Evolutionary conservation across 2,797 vertebrate genomes (phyloP).

Genomic region (Threskiornis aethiopicus): DNA sequence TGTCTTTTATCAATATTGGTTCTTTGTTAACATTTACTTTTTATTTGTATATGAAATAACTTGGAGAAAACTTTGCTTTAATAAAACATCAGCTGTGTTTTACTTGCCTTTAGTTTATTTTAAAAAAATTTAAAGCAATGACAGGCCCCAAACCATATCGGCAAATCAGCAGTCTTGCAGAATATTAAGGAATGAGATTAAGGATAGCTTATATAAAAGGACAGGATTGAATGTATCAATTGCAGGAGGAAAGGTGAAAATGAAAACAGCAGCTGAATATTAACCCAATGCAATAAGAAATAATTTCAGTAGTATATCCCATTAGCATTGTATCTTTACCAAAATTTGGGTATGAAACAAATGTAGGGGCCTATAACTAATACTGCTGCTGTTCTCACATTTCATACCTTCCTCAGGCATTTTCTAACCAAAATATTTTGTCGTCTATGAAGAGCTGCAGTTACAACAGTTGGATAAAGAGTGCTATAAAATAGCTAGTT

Average conservation of each 20-base stretch:
- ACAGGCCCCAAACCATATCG: not conserved
- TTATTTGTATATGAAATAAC: not conserved
- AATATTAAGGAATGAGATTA: not conserved
- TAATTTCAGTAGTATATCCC: not conserved
- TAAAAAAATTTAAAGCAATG: not conserved
- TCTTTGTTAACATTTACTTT: not conserved
- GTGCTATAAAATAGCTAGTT: not conserved
- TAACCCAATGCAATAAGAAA: not conserved
- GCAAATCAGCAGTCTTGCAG: not conserved
- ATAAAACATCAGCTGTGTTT: not conserved
- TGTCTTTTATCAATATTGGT: not conserved
- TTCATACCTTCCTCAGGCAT: not conserved
- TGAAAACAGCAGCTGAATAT: not conserved
- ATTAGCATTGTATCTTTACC: not conserved
- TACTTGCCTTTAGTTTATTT: not conserved
- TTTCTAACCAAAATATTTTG: not conserved
- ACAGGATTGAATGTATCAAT: not conserved
- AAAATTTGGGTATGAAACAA: not conserved
- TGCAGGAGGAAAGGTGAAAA: not conserved
- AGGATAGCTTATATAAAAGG: not conserved
- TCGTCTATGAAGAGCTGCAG: not conserved
- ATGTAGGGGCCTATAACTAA: not conserved
- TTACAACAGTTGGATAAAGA: not conserved
- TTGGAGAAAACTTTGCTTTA: not conserved
- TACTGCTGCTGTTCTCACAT: not conserved